These are phyloP conservation scores for Pagrus major DNA, from an alignment of 2,113 vertebrate genomes.

Conservation along the genomic window DNA sequence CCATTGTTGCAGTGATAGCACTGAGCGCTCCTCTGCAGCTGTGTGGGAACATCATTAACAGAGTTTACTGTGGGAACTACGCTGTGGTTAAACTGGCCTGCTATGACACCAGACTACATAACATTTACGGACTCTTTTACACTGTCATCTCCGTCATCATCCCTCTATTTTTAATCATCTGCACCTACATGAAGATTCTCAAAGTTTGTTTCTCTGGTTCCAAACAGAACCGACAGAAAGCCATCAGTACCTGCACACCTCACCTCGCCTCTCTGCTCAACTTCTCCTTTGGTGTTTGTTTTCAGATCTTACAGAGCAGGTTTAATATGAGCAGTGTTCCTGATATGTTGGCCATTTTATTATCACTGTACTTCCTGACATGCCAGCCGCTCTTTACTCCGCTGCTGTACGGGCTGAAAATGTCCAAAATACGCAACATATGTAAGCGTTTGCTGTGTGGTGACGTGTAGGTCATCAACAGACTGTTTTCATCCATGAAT, in stretches of 20 bases:
- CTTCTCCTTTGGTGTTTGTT: slow-evolving; percentile 53
- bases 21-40: slow-evolving; percentile 38
- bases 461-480: background rate
- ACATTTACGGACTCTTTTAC: background rate
- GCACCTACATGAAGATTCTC: slow-evolving; percentile 53
- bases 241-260: slow-evolving; percentile 66
- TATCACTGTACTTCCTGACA: slow-evolving; percentile 66
- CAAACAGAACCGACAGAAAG: slow-evolving; percentile 30
- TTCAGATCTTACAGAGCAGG: slow-evolving; percentile 66
- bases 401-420: slow-evolving; percentile 66
- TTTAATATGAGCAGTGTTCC: slow-evolving; percentile 49
- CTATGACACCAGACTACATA: slow-evolving; percentile 50
- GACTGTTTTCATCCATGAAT: background rate
- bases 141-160: background rate
- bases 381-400: slow-evolving; percentile 68
- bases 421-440: slow-evolving; percentile 51
- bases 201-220: slow-evolving; percentile 41
- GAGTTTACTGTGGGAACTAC: slow-evolving; percentile 69
- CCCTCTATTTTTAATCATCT: slow-evolving; percentile 3
- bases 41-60: slow-evolving; percentile 68
- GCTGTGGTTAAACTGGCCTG: slow-evolving; percentile 68
- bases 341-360: slow-evolving; percentile 9
- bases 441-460: slow-evolving; percentile 15
- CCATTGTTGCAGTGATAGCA: background rate
- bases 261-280: slow-evolving; percentile 69